phyloP scores from a whole-genome alignment of 2,888 invertebrate genomes.

The Erpobdella octoculata region DNA sequence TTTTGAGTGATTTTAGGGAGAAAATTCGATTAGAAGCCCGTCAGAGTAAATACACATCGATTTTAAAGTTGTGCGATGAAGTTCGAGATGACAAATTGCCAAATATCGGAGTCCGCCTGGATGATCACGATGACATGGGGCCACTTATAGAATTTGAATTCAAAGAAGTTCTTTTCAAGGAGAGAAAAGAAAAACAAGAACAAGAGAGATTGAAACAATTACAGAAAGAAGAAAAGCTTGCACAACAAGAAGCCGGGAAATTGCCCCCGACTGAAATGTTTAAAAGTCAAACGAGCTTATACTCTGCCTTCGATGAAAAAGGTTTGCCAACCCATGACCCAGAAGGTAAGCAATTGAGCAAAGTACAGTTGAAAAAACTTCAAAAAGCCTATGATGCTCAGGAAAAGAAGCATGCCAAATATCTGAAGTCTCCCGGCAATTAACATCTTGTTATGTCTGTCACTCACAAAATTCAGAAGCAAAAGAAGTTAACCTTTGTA shows the following conservation, averaged over 20 bases:
- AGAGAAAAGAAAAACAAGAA: constrained; percentile 67
- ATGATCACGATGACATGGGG: constrained; percentile 70
- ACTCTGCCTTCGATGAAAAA: constrained; percentile 82
- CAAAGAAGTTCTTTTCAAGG: constrained; percentile 60
- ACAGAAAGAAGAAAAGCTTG: constrained; percentile 66
- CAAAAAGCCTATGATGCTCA: constrained; percentile 80
- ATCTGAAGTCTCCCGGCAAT: constrained; percentile 47
- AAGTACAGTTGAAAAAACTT: constrained; percentile 79
- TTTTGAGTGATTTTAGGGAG: too few relatives aligned
- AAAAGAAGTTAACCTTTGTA: too few relatives aligned
- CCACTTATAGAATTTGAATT: constrained; percentile 76
- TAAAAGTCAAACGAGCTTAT: constrained; percentile 70
- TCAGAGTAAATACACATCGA: too few relatives aligned
- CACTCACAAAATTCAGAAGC: too few relatives aligned
- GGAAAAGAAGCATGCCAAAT: constrained; percentile 79
- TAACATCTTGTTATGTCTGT: too few relatives aligned
- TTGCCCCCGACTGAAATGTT: constrained; percentile 83
- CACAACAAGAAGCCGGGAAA: constrained; percentile 64
- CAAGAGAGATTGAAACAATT: constrained; percentile 61
- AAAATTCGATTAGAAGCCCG: too few relatives aligned
- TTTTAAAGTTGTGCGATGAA: constrained; percentile 77
- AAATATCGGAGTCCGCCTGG: constrained; percentile 81
- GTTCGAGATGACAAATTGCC: constrained; percentile 80
- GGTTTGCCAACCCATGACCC: constrained; percentile 85
- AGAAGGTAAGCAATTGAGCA: constrained; percentile 82